Conservation (phyloP, 2,797 vertebrate genomes). For the Coranthus polyacanthus region DNA sequence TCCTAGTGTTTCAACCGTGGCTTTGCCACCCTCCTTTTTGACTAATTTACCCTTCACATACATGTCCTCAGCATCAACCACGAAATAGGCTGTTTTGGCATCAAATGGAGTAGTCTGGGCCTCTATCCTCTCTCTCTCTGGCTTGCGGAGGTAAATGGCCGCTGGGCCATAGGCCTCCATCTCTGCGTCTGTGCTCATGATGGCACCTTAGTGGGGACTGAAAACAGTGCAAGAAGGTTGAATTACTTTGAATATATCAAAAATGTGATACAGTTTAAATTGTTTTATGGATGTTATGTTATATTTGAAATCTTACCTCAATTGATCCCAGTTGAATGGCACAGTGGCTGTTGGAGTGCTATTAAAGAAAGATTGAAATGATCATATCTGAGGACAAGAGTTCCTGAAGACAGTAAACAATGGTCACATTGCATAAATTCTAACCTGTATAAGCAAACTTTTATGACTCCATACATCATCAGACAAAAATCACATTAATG, state of each 20-base stretch:
- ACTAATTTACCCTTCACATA: constrained; percentile 88
- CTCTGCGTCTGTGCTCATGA: constrained; percentile 89
- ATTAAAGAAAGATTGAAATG: constrained; percentile 29
- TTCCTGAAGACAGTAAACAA: too few relatives aligned
- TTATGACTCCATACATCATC: background rate
- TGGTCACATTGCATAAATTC: background rate
- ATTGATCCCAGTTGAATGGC: constrained; percentile 29
- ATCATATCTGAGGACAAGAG: background rate
- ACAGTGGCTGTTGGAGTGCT: constrained; percentile 40
- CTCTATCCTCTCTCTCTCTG: constrained; percentile 89
- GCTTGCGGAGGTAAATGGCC: constrained; percentile 88
- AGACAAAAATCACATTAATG: background rate
- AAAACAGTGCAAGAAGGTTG: constrained; percentile 1
- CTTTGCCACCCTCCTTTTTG: constrained; percentile 87
- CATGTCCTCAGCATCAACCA: constrained; percentile 84
- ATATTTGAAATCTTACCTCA: constrained; percentile 41
- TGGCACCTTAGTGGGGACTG: constrained; percentile 71
- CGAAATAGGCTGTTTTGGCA: constrained; percentile 87
- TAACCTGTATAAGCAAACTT: background rate
- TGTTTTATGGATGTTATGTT: background rate
- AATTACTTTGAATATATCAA: background rate
- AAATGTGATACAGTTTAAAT: constrained; percentile 9
- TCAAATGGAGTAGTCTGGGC: constrained; percentile 90
- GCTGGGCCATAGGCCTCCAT: constrained; percentile 89
- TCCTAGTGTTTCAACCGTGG: constrained; percentile 85